Conservation (phyloP, 2,113 vertebrate species). For the Antennarius striatus region DNA sequence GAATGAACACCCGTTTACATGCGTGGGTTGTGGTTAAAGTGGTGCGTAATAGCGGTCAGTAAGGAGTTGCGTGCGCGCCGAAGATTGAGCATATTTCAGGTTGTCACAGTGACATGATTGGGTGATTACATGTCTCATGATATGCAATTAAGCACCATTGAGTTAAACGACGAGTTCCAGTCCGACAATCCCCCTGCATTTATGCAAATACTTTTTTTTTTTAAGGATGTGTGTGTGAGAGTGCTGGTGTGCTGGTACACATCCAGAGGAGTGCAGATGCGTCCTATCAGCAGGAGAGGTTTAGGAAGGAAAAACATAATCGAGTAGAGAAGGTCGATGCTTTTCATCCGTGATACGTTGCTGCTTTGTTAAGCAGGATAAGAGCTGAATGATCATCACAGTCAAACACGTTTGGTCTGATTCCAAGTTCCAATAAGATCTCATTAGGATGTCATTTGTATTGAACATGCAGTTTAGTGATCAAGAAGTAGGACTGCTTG, state of each 20-base stretch:
- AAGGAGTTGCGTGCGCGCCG: slow-evolving; percentile 2
- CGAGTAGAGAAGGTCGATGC: too few species aligned
- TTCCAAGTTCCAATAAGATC: slow-evolving; percentile 9
- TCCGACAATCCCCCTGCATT: slow-evolving; percentile 29
- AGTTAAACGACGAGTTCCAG: slow-evolving; percentile 47
- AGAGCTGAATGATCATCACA: too few species aligned
- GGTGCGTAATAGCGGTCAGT: slow-evolving; percentile 7
- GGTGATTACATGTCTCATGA: slow-evolving; percentile 25
- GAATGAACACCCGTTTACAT: slow-evolving; percentile 36
- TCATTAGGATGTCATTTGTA: neutral
- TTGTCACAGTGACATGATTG: slow-evolving; percentile 22
- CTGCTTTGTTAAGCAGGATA: too few species aligned
- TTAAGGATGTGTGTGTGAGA: neutral
- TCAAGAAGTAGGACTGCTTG: neutral
- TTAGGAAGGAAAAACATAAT: too few species aligned
- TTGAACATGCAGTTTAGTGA: neutral
- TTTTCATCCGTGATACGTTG: too few species aligned
- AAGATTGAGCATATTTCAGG: slow-evolving; percentile 3
- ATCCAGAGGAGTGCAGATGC: too few species aligned
- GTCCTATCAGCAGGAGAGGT: too few species aligned
- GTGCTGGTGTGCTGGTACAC: neutral
- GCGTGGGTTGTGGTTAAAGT: slow-evolving; percentile 21
- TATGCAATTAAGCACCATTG: slow-evolving; percentile 58
- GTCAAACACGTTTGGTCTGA: neutral
- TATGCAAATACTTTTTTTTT: slow-evolving; percentile 28